A percentile compares a stretch with the other conserved stretches of the same genome.
These are phyloP conservation scores for Drosophila nebulosa DNA, from an alignment of 1,140 invertebrate genomes.

Conservation along the genomic window DNA sequence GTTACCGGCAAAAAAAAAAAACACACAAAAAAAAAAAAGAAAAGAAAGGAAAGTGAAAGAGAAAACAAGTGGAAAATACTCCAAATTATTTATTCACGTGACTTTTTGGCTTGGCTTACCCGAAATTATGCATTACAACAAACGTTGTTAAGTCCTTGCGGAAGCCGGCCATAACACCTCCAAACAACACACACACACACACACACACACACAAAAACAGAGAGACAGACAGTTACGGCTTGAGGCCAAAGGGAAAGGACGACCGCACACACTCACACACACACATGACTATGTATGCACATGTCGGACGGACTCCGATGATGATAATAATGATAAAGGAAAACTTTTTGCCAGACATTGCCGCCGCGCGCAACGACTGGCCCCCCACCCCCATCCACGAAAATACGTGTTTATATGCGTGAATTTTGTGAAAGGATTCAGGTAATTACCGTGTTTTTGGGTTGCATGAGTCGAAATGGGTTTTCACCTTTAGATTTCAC, in stretches of 20 bases:
- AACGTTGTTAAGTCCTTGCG: conserved; percentile 70
- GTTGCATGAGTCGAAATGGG: conserved; percentile 1
- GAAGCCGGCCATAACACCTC: conserved; percentile 76
- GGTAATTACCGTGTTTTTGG: conserved; percentile 72
- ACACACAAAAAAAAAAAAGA: too few relatives aligned
- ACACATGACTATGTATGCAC: conserved; percentile 67
- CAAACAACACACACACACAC: conserved; percentile 23
- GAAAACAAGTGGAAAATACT: conserved; percentile 30
- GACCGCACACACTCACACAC: conserved; percentile 44
- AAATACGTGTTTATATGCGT: conserved; percentile 70
- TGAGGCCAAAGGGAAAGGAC: conserved; percentile 28
- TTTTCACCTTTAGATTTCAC: not conserved
- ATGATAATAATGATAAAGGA: conserved; percentile 48
- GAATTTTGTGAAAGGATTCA: conserved; percentile 67
- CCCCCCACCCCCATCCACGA: conserved; percentile 48
- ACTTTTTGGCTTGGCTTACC: conserved; percentile 22
- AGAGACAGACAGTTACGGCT: conserved; percentile 62
- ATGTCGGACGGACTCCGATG: conserved; percentile 34
- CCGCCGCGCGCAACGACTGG: too few relatives aligned
- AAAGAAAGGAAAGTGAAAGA: not conserved
- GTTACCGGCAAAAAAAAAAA: conserved; percentile 35
- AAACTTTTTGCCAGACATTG: conserved; percentile 67
- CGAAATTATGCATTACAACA: conserved; percentile 76
- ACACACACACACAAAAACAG: conserved; percentile 7
- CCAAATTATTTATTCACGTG: conserved; percentile 68